Conservation (phyloP, 2,888 invertebrate species). For the Cryptops parisi region DNA sequence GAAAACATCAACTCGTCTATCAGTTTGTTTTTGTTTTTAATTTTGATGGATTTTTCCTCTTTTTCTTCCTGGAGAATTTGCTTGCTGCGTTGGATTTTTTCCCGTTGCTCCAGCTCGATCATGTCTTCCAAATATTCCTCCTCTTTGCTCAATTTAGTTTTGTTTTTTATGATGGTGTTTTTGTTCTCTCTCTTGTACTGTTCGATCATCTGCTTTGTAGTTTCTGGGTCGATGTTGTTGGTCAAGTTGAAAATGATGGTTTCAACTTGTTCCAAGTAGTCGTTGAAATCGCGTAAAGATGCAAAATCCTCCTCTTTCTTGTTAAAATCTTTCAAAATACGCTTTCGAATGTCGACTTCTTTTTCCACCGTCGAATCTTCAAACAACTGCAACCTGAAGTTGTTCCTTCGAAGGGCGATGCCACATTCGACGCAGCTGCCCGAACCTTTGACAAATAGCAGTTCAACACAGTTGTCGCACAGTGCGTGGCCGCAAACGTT, state of each 20-base stretch:
- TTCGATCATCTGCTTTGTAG: constrained; percentile 78
- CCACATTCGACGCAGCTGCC: constrained; percentile 91
- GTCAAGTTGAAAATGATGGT: constrained; percentile 77
- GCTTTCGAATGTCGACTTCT: constrained; percentile 86
- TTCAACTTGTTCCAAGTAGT: constrained; percentile 92
- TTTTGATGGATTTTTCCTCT: constrained; percentile 58
- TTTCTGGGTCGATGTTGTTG: constrained; percentile 74
- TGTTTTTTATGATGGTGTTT: constrained; percentile 35
- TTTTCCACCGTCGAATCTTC: constrained; percentile 95
- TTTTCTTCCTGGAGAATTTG: constrained; percentile 52
- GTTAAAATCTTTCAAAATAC: constrained; percentile 78
- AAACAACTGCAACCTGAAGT: constrained; percentile 87
- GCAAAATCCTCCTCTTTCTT: constrained; percentile 89
- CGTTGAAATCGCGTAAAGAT: constrained; percentile 70
- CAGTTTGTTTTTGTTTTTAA: constrained; percentile 73
- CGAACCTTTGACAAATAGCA: constrained; percentile 90
- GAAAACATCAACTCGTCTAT: constrained; percentile 94
- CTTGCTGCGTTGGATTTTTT: constrained; percentile 49
- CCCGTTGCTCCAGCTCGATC: constrained; percentile 50
- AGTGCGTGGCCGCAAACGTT: constrained; percentile 96
- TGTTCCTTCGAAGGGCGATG: constrained; percentile 68
- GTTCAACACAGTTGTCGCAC: constrained; percentile 94
- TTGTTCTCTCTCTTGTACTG: constrained; percentile 82
- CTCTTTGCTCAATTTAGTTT: constrained; percentile 48
- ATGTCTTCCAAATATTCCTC: constrained; percentile 76